Conservation (phyloP, 2,888 invertebrate genomes). For the Lasioglossum pauxillum region DNA sequence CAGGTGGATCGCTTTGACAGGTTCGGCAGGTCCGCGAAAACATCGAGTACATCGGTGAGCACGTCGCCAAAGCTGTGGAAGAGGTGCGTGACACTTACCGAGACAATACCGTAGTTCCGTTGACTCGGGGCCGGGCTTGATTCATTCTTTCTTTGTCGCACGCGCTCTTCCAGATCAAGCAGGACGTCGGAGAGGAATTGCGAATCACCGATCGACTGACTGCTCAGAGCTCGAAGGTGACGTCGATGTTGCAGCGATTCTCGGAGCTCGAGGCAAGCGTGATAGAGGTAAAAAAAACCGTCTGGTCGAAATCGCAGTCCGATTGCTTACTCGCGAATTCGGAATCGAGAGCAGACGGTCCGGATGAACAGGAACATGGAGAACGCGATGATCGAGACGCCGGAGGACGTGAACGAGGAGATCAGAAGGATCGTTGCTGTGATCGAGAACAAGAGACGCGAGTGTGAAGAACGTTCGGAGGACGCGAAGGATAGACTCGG, state of each 20-base stretch:
- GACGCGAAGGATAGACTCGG: background rate
- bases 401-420: conserved; percentile 77
- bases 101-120: background rate
- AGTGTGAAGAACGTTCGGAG: background rate
- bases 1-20: conserved; percentile 57
- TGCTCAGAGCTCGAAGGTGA: conserved; percentile 71
- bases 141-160: background rate
- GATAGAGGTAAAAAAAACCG: conserved; percentile 73
- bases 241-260: conserved; percentile 68
- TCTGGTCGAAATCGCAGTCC: background rate
- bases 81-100: conserved; percentile 65
- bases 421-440: conserved; percentile 68
- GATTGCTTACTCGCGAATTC: background rate
- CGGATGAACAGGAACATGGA: conserved; percentile 78
- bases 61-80: conserved; percentile 76
- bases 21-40: conserved; percentile 76
- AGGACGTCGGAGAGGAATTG: conserved; percentile 77
- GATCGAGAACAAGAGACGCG: conserved; percentile 15
- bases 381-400: conserved; percentile 78
- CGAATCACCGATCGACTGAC: conserved; percentile 78
- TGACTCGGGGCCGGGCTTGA: background rate
- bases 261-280: conserved; percentile 74
- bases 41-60: conserved; percentile 74
- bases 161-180: conserved; percentile 71
- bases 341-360: conserved; percentile 69